A percentile compares a stretch with the other conserved stretches of the same genome.
phyloP scores from a whole-genome alignment of 2,113 vertebrate species.

The Osmerus eperlanus region DNA sequence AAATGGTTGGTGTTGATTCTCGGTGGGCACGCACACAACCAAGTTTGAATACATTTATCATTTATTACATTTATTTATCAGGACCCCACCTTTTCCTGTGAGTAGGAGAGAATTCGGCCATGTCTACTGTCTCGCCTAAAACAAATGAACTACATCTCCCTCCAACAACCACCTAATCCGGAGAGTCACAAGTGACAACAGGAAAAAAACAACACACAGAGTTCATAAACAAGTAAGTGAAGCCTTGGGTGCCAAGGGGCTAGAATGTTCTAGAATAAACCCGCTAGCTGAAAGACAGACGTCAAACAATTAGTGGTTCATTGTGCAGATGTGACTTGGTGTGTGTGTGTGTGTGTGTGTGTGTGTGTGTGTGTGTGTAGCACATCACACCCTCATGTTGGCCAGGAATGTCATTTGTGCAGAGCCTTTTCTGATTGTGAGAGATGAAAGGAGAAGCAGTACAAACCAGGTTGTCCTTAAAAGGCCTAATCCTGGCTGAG shows the following conservation, averaged over 20 bases:
- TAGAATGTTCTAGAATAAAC: no score
- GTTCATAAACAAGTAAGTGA: neutral
- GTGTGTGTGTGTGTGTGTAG: neutral
- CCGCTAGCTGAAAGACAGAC: no score
- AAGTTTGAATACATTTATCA: no score
- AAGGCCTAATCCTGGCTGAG: conserved; percentile 53
- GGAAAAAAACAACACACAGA: neutral
- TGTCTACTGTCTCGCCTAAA: no score
- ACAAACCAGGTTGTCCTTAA: conserved; percentile 50
- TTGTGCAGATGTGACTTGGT: neutral
- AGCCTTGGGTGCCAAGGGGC: neutral
- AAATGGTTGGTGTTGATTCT: conserved; percentile 50
- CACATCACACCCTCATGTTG: neutral
- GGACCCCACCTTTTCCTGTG: no score
- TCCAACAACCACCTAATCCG: no score
- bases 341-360: neutral
- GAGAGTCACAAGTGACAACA: no score
- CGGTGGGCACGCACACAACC: no score
- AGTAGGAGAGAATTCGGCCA: no score
- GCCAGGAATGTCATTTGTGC: neutral
- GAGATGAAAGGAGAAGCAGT: conserved; percentile 45
- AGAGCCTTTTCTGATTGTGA: neutral
- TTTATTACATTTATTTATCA: no score
- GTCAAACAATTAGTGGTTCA: no score
- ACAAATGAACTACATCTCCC: no score